Evolutionary conservation across 2,888 invertebrate species (phyloP).

Genomic region (Pocota personata): DNA sequence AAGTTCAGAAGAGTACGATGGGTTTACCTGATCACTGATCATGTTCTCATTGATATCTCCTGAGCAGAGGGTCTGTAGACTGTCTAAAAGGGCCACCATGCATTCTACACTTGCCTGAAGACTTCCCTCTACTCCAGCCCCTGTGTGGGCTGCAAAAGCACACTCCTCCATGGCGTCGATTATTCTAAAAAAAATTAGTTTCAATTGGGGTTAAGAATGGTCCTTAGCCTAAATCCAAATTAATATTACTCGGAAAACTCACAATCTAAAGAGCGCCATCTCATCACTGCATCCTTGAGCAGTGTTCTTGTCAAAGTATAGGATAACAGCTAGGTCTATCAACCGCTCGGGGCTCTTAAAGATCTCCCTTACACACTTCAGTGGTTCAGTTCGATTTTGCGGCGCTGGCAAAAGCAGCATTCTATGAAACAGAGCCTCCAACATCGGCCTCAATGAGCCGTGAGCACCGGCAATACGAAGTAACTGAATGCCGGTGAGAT

Average conservation of each 20-base stretch:
- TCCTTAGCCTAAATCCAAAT: background rate
- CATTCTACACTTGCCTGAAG: constrained; percentile 92
- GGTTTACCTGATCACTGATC: constrained; percentile 80
- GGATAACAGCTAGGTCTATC: constrained; percentile 86
- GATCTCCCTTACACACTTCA: constrained; percentile 92
- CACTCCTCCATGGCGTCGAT: constrained; percentile 97
- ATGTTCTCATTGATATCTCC: constrained; percentile 87
- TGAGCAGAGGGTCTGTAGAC: constrained; percentile 92
- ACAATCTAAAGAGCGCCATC: constrained; percentile 92
- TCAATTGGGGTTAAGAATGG: too few relatives aligned
- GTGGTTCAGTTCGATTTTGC: constrained; percentile 91
- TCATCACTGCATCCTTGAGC: constrained; percentile 88
- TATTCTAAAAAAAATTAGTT: constrained; percentile 84
- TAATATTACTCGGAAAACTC: constrained; percentile 77
- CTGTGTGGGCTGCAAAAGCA: constrained; percentile 86
- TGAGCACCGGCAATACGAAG: constrained; percentile 94
- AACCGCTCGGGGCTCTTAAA: constrained; percentile 88
- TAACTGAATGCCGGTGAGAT: constrained; percentile 93
- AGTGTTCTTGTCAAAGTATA: constrained; percentile 87
- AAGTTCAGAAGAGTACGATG: background rate
- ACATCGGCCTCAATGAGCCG: constrained; percentile 92
- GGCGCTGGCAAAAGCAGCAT: constrained; percentile 95
- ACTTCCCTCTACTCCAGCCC: constrained; percentile 89
- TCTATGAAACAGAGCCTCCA: constrained; percentile 96
- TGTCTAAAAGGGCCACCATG: constrained; percentile 91